These are phyloP conservation scores for Pocillopora verrucosa DNA, from an alignment of 64 coral and sea anemone genomes.

Conservation along the genomic window DNA sequence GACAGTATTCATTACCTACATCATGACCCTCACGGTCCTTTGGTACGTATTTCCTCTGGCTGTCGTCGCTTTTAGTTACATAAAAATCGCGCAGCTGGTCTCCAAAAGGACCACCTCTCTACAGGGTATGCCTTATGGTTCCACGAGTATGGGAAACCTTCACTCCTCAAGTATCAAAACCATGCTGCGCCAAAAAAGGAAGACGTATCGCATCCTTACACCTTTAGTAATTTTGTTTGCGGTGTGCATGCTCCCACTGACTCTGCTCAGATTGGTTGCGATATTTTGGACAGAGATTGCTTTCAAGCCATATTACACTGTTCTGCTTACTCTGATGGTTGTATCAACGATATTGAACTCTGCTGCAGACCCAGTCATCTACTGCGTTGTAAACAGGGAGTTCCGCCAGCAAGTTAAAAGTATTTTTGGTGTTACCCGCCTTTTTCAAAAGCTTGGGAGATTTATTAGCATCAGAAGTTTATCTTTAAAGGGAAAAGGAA, in stretches of 20 bases:
- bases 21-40: constrained; percentile 2
- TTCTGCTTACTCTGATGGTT: constrained; percentile 21
- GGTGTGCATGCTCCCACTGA: constrained; percentile 44
- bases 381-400: constrained; percentile 47
- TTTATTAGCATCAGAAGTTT: neutral
- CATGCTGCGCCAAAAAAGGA: constrained; percentile 65
- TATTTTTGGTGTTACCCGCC: neutral
- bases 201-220: constrained; percentile 42
- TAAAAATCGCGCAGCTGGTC: constrained; percentile 28
- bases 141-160: neutral
- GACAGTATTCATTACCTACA: neutral
- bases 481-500: neutral
- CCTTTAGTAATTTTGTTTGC: constrained; percentile 58
- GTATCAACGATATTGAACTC: constrained; percentile 39
- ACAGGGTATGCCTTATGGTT: constrained; percentile 10
- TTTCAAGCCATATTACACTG: neutral
- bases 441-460: neutral
- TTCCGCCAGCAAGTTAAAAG: constrained; percentile 38
- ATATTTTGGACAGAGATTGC: constrained; percentile 1
- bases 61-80: constrained; percentile 45
- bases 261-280: constrained; percentile 1
- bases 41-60: constrained; percentile 37
- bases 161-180: constrained; percentile 19
- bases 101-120: constrained; percentile 5
- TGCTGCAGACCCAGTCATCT: constrained; percentile 49